A percentile compares a stretch with the other conserved stretches of the same genome.
phyloP scores from a whole-genome alignment of 2,797 vertebrate genomes.

The Cheirogaleus major region DNA sequence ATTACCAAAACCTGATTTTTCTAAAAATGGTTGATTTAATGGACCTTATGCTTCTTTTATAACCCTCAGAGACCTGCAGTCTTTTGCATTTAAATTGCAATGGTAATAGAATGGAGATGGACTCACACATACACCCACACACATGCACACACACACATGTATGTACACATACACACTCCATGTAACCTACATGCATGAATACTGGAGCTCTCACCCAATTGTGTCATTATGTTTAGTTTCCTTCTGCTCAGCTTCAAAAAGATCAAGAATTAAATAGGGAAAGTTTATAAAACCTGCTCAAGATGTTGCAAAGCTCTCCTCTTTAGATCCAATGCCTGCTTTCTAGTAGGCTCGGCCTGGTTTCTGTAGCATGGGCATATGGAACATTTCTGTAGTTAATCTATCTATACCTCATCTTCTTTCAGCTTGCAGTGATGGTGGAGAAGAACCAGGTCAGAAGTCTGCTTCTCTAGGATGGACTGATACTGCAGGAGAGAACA shows the following conservation, averaged over 20 bases:
- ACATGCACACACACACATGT: neutral
- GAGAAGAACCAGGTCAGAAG: conserved; percentile 77
- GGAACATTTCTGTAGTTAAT: neutral
- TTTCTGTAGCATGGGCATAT: neutral
- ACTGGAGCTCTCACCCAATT: neutral
- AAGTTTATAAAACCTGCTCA: conserved; percentile 3
- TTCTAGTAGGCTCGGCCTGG: neutral
- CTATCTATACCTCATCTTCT: conserved; percentile 82
- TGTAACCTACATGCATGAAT: neutral
- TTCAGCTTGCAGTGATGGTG: conserved; percentile 82
- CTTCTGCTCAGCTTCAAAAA: conserved; percentile 26
- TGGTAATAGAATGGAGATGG: neutral
- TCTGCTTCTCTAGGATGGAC: conserved; percentile 74
- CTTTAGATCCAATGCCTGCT: neutral
- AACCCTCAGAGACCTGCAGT: neutral
- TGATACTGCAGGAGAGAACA: conserved; percentile 80
- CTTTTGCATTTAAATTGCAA: conserved; percentile 52
- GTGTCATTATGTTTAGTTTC: neutral
- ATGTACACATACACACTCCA: accelerated
- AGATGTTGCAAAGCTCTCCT: neutral
- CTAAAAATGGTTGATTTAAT: conserved; percentile 54
- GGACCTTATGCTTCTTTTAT: neutral
- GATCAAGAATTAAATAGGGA: conserved; percentile 13
- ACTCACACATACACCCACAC: neutral
- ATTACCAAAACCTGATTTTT: conserved; percentile 46